Conservation (phyloP, 2,888 invertebrate species). For the Drosophila conformis region DNA sequence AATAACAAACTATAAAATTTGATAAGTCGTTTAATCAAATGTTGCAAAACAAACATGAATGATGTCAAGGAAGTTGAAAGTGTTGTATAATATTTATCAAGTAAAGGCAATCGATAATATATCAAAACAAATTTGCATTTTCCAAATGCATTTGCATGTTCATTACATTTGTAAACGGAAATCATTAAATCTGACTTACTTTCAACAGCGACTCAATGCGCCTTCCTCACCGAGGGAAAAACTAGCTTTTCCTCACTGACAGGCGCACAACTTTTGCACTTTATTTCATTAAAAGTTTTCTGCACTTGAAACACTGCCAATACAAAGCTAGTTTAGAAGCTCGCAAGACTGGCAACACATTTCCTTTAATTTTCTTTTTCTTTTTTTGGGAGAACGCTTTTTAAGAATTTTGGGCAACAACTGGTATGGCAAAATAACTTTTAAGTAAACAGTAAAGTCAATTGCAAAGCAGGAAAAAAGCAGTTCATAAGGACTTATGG, state of each 20-base stretch:
- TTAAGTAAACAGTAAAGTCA: slow-evolving; percentile 43
- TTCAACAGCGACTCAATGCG: neutral
- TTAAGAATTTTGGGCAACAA: slow-evolving; percentile 35
- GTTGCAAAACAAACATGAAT: neutral
- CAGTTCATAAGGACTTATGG: neutral
- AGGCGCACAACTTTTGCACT: slow-evolving; percentile 7
- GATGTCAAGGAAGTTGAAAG: too few species aligned
- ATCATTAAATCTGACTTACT: slow-evolving; percentile 16
- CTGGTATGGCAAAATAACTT: slow-evolving; percentile 50
- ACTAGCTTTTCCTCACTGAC: slow-evolving; percentile 5
- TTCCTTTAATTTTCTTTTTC: slow-evolving; percentile 16
- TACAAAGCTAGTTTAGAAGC: slow-evolving; percentile 39
- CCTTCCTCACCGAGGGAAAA: neutral
- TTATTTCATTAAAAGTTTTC: slow-evolving; percentile 52
- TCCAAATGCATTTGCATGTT: neutral
- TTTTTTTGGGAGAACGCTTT: slow-evolving; percentile 1
- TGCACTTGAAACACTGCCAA: slow-evolving; percentile 46
- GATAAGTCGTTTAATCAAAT: neutral
- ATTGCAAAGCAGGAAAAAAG: slow-evolving; percentile 8
- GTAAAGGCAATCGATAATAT: neutral
- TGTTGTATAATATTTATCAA: neutral
- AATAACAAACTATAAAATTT: neutral
- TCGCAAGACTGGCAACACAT: slow-evolving; percentile 9
- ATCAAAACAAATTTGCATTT: slow-evolving; percentile 17
- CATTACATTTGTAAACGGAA: slow-evolving; percentile 17